These are phyloP conservation scores for Drosophila histrio DNA, from an alignment of 2,888 invertebrate genomes.

Conservation along the genomic window DNA sequence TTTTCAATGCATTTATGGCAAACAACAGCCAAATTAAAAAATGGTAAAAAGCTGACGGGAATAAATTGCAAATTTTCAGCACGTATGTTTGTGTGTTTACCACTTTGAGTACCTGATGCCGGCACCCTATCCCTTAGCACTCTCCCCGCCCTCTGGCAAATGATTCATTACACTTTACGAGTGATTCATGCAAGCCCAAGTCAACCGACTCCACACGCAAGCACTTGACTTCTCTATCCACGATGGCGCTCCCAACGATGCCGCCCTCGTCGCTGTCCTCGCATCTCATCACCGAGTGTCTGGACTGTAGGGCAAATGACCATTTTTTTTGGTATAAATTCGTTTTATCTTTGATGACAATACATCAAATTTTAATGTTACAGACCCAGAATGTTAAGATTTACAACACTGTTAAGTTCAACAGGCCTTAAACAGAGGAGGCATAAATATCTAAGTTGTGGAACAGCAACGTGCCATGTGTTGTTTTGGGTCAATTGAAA, in stretches of 20 bases:
- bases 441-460: too few relatives aligned
- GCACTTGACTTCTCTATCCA: conserved; percentile 43
- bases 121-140: conserved; percentile 24
- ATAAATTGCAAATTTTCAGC: conserved; percentile 68
- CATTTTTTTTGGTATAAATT: too few relatives aligned
- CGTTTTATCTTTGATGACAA: too few relatives aligned
- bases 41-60: conserved; percentile 42
- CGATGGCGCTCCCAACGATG: conserved; percentile 48
- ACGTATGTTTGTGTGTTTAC: conserved; percentile 46
- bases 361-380: too few relatives aligned
- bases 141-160: conserved; percentile 22
- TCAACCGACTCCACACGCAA: conserved; percentile 56
- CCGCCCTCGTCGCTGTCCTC: conserved; percentile 22
- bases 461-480: too few relatives aligned
- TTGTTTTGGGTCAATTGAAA: too few relatives aligned
- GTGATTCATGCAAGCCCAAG: conserved; percentile 61
- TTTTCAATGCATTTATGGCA: conserved; percentile 23
- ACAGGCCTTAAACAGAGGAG: too few relatives aligned
- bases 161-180: conserved; percentile 68
- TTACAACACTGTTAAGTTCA: too few relatives aligned
- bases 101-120: conserved; percentile 38
- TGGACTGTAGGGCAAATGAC: too few relatives aligned
- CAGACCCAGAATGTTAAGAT: too few relatives aligned
- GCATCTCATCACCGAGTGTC: conserved; percentile 24
- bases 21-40: conserved; percentile 26